phyloP scores from a whole-genome alignment of 2,888 invertebrate species.

The Celastrina argiolus region DNA sequence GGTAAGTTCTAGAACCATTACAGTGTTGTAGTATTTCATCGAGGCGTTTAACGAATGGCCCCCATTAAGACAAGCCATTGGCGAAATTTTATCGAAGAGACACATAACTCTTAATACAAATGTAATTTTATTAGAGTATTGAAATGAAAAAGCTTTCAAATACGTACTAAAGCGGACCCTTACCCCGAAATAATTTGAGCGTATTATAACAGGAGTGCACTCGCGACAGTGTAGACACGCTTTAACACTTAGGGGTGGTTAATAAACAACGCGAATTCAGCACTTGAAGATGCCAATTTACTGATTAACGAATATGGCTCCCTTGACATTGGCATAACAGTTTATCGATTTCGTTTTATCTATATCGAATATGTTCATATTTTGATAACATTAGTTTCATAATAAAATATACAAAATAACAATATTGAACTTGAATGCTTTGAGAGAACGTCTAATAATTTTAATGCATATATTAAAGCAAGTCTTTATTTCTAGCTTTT shows the following conservation, averaged over 20 bases:
- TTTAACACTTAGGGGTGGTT: constrained; percentile 15
- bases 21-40: constrained; percentile 40
- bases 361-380: neutral
- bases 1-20: constrained; percentile 30
- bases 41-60: constrained; percentile 48
- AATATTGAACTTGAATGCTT: no score
- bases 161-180: constrained; percentile 59
- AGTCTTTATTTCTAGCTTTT: no score
- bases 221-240: neutral
- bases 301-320: constrained; percentile 4
- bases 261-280: constrained; percentile 2
- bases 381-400: neutral
- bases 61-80: constrained; percentile 50
- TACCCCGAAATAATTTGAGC: constrained; percentile 68
- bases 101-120: constrained; percentile 52
- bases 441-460: no score
- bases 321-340: neutral
- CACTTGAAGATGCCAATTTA: constrained; percentile 9
- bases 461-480: no score
- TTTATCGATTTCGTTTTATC: neutral
- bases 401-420: neutral
- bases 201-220: constrained; percentile 24
- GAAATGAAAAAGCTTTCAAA: constrained; percentile 60
- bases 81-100: constrained; percentile 45
- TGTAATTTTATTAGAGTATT: constrained; percentile 52